Percentiles rank a stretch among this genome's conserved stretches.
Conservation (phyloP, 1,140 invertebrate species). For the Trichomalopsis sarcophagae region DNA sequence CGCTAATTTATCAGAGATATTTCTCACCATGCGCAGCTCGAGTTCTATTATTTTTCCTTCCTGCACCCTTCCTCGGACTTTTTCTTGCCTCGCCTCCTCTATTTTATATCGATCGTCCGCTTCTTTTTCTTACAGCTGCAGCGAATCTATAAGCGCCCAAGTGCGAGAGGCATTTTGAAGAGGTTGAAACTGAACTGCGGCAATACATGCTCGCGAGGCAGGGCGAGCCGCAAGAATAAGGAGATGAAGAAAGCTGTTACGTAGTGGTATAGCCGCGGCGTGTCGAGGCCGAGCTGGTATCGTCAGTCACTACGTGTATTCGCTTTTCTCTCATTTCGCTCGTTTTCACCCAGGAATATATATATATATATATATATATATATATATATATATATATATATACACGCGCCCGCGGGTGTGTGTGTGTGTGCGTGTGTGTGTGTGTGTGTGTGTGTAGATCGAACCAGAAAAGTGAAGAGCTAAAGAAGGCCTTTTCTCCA, state of each 20-base stretch:
- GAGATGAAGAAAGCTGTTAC: neutral
- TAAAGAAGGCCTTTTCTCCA: constrained; percentile 8
- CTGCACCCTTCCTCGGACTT: neutral
- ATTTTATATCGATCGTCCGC: neutral
- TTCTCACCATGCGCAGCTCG: neutral
- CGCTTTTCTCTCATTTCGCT: neutral
- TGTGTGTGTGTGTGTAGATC: too few species aligned
- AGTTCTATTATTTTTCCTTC: neutral
- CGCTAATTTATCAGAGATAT: constrained; percentile 19
- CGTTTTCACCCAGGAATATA: neutral
- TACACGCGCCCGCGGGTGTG: too few species aligned
- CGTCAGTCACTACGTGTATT: constrained; percentile 12
- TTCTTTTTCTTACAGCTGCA: neutral
- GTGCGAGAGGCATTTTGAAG: neutral
- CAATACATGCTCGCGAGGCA: neutral
- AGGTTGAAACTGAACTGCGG: neutral
- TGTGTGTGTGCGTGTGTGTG: too few species aligned
- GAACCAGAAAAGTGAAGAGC: neutral
- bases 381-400: neutral
- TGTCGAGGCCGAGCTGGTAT: neutral
- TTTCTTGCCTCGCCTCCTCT: neutral
- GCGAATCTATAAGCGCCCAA: neutral
- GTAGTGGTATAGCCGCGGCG: too few species aligned
- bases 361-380: neutral
- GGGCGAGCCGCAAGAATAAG: neutral